A percentile compares a stretch with the other conserved stretches of the same genome.
Evolutionary conservation across 2,113 vertebrate genomes (phyloP).

Genomic region (Dasypus novemcinctus): DNA sequence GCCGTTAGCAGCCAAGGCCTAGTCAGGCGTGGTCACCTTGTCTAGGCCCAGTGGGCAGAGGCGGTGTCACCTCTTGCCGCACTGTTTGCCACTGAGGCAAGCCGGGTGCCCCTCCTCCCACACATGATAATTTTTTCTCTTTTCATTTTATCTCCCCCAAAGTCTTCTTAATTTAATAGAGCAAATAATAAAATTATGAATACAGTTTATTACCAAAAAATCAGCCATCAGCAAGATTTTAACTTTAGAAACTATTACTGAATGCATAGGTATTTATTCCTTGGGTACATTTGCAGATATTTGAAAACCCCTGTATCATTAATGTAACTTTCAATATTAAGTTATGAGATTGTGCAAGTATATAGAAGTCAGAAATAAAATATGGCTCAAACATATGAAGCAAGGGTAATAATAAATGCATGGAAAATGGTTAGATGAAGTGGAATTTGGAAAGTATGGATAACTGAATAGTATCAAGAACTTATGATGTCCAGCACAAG

Average conservation of each 20-base stretch:
- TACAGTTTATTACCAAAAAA: neutral
- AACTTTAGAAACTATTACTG: neutral
- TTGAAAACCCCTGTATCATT: neutral
- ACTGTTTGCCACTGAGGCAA: too few species aligned
- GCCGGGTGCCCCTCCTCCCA: too few species aligned
- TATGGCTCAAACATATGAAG: neutral
- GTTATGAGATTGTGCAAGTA: neutral
- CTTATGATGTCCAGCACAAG: neutral
- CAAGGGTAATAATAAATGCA: neutral
- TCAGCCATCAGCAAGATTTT: neutral
- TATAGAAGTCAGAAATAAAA: neutral
- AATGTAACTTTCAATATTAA: neutral
- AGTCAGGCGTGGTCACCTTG: too few species aligned
- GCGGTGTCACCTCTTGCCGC: too few species aligned
- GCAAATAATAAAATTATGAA: neutral
- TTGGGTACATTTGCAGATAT: neutral
- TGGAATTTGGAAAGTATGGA: neutral
- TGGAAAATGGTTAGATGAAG: neutral
- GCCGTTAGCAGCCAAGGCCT: too few species aligned
- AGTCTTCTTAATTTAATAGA: slow-evolving; percentile 23
- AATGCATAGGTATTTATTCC: neutral
- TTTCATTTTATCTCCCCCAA: neutral
- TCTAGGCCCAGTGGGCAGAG: too few species aligned
- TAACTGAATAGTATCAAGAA: neutral
- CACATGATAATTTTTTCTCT: neutral